Base-by-base conservation (phyloP, 1,140 invertebrate genomes). In the Amyelois transitella region DNA sequence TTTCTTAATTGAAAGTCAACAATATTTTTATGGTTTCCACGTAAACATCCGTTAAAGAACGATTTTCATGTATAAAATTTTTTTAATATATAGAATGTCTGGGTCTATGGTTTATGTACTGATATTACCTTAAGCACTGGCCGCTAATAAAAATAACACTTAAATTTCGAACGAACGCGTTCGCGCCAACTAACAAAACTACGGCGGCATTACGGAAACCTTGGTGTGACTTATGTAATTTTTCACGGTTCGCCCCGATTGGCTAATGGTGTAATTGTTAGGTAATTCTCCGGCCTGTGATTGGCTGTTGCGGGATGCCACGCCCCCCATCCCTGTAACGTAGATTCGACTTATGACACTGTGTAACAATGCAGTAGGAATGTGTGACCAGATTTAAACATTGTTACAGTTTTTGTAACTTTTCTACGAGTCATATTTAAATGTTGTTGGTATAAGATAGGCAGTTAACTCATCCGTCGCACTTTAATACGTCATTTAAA, bases 291-390 rank as follows among this genome's bases (percentile, higher is more conserved):
- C 25, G 25, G 18, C 28, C n/a, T n/a, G 28, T 38, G 25, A 51
- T 51, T 51, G 50, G 50, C 14, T 18, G 50, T 18, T 12, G 12
- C 18, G 18, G 1, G 18, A 18, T 28, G 28, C 50, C 50, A 38
- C 50, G 50, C 50, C 50, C 28, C 18, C 4, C 21, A 25, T 10
- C 18, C 18, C 24, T 43, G 50, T 48, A 48, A 48, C 19, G 18
- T 48, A 38, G 25, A 17, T 25, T 19, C 17, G 28, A 19, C 50
- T 51, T 51, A 51, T 51, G 50, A 51, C 25, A 51, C 12, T 6
- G 28, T 19, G 50, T 43, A 17, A 24, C 21, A 49, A 49, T 49
- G 47, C 21, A 19, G 18, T 1, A n/a, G 19, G 20, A 21, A 21
- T 4, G 10, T 19, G 19, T 48, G 18, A 10, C 14, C 8, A 20